Evolutionary conservation across 2,888 invertebrate species (phyloP).

Genomic region (Lasioglossum marginatum): DNA sequence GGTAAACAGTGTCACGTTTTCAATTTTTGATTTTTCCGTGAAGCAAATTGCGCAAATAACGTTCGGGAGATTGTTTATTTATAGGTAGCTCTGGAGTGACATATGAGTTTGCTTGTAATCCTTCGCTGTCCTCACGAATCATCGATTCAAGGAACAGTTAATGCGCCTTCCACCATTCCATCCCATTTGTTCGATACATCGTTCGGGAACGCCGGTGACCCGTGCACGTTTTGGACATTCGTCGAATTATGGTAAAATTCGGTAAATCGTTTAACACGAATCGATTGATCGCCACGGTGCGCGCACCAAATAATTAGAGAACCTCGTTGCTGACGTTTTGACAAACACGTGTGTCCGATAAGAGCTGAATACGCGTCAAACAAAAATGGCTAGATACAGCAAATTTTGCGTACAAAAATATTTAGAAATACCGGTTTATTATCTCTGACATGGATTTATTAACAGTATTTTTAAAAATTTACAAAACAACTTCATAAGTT

Average conservation of each 20-base stretch:
- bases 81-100: neutral
- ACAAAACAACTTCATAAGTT: neutral
- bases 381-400: neutral
- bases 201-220: neutral
- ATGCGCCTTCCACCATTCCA: neutral
- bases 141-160: neutral
- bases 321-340: no score
- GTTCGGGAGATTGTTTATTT: neutral
- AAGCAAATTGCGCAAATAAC: neutral
- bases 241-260: neutral
- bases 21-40: no score
- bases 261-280: neutral
- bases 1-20: no score
- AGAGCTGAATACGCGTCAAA: neutral
- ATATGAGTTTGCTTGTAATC: neutral
- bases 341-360: neutral
- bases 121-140: neutral
- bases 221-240: neutral
- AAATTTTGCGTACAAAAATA: neutral
- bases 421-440: neutral
- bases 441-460: neutral
- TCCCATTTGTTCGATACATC: neutral
- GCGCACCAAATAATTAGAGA: neutral
- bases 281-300: neutral
- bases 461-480: neutral